Evolutionary conservation across 2,888 invertebrate genomes (phyloP).

Genomic region (Ptychoptera albimana): DNA sequence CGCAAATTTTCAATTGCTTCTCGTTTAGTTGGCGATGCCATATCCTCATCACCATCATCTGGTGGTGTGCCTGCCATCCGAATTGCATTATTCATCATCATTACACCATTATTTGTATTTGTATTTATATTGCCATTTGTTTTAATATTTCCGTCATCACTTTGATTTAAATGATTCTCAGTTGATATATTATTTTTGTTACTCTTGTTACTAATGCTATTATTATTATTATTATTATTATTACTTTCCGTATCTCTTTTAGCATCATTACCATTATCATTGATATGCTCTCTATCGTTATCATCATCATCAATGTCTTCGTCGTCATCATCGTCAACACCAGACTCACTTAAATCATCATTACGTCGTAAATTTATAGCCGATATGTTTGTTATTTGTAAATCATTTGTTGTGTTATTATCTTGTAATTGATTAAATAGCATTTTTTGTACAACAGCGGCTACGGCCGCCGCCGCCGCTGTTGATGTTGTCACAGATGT

Average conservation of each 20-base stretch:
- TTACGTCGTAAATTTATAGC: neutral
- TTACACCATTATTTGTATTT: neutral
- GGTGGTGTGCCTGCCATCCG: no score
- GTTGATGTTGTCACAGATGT: neutral
- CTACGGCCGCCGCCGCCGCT: constrained; percentile 1
- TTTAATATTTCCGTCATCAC: neutral
- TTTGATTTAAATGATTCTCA: neutral
- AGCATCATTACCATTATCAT: neutral
- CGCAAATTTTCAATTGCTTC: neutral
- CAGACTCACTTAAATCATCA: constrained; percentile 2
- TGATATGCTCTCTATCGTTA: neutral
- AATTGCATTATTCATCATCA: no score
- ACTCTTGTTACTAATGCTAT: neutral
- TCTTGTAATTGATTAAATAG: constrained; percentile 5
- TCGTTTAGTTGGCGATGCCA: neutral
- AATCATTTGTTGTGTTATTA: neutral
- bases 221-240: neutral
- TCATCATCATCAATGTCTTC: neutral
- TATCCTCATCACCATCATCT: no score
- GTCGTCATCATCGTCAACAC: constrained; percentile 5
- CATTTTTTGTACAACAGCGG: constrained; percentile 2
- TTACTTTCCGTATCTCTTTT: neutral
- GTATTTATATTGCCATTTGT: neutral
- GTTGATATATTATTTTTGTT: neutral
- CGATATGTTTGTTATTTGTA: neutral